These are phyloP conservation scores for Platyura marginata DNA, from an alignment of 1,140 invertebrate species.

Conservation along the genomic window DNA sequence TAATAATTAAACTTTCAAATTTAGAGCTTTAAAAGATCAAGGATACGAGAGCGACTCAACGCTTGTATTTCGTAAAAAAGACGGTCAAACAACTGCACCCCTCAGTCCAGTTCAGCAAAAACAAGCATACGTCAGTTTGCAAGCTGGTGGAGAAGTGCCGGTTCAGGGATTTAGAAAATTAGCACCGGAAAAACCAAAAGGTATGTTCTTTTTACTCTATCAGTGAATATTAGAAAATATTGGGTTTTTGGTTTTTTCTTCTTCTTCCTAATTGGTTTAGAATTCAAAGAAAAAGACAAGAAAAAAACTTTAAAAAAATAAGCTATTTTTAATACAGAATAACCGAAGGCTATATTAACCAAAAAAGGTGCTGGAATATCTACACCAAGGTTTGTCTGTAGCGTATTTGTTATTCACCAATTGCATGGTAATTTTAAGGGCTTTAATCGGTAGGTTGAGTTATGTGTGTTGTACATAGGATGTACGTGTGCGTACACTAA, in stretches of 20 bases:
- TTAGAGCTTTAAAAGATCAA: conserved; percentile 64
- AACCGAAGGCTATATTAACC: not conserved
- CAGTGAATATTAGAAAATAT: too few species aligned
- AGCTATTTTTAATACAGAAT: too few species aligned
- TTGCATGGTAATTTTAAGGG: too few species aligned
- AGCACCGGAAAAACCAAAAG: conserved; percentile 69
- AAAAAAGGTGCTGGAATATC: not conserved
- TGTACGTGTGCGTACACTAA: too few species aligned
- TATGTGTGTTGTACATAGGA: too few species aligned
- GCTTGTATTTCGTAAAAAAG: conserved; percentile 56
- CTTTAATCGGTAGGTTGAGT: too few species aligned
- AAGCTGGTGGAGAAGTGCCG: conserved; percentile 81
- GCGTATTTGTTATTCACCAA: not conserved
- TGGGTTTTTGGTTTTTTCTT: too few species aligned
- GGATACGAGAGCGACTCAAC: conserved; percentile 84
- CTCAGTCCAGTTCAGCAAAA: conserved; percentile 61
- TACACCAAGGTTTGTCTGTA: not conserved
- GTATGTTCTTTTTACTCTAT: too few species aligned
- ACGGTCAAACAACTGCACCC: conserved; percentile 38
- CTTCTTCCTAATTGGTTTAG: too few species aligned
- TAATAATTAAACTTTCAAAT: not conserved
- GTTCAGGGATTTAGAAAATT: conserved; percentile 71
- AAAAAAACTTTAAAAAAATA: too few species aligned
- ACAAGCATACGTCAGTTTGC: conserved; percentile 65
- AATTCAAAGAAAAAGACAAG: too few species aligned